phyloP scores from a whole-genome alignment of 2,797 vertebrate genomes.

The Helostoma temminkii region DNA sequence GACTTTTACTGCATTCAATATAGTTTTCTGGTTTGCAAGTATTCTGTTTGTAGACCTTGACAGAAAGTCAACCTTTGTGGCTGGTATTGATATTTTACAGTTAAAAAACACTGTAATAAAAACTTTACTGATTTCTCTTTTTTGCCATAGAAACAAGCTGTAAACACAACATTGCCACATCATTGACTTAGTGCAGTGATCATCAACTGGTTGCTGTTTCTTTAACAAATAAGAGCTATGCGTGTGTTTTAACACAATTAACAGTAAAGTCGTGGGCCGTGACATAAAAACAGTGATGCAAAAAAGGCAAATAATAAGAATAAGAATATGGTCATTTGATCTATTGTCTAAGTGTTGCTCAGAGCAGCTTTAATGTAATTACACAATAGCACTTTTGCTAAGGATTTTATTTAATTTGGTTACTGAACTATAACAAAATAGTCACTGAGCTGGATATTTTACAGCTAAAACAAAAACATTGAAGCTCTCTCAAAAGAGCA shows the following conservation, averaged over 20 bases:
- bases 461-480: neutral
- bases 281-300: conserved; percentile 8
- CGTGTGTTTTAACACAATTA: neutral
- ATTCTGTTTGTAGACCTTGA: neutral
- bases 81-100: neutral
- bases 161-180: neutral
- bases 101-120: too few species aligned
- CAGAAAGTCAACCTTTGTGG: neutral
- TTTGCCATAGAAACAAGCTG: neutral
- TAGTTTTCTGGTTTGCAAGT: neutral
- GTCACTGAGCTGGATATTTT: neutral
- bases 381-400: neutral
- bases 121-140: too few species aligned
- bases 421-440: neutral
- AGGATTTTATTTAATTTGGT: neutral
- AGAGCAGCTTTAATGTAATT: conserved; percentile 3
- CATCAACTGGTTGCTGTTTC: too few species aligned
- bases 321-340: neutral
- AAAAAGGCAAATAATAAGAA: neutral
- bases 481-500: too few species aligned
- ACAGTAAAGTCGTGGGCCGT: too few species aligned
- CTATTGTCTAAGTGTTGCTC: too few species aligned
- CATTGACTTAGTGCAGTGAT: too few species aligned
- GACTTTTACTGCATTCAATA: conserved; percentile 32
- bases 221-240: neutral